Percentiles rank a stretch among this genome's conserved stretches.
Evolutionary conservation across 2,797 vertebrate genomes (phyloP).

Genomic region (Tapirus indicus): DNA sequence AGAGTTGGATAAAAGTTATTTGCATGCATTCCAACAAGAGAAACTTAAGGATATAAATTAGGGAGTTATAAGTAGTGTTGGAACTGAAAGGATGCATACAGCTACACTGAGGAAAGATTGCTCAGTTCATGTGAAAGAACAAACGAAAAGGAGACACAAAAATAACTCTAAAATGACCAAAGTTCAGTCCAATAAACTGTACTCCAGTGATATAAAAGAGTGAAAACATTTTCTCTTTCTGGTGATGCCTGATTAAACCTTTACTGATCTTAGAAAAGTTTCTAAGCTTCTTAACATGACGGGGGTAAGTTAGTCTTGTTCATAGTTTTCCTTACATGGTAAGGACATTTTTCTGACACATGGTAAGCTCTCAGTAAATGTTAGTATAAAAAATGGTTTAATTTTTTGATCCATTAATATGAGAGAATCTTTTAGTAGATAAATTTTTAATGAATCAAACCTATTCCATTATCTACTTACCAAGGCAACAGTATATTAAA

Average conservation of each 20-base stretch:
- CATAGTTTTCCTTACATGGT: background rate
- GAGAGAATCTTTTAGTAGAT: conserved; percentile 2
- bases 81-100: background rate
- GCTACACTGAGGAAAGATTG: background rate
- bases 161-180: background rate
- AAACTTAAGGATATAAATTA: background rate
- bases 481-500: background rate
- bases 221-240: background rate
- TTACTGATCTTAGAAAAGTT: conserved; percentile 3
- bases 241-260: background rate
- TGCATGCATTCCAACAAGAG: background rate
- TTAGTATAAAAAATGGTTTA: background rate
- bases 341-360: background rate
- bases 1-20: background rate
- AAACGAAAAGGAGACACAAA: background rate
- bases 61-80: background rate
- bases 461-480: background rate
- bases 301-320: background rate
- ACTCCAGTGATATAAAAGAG: background rate
- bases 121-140: background rate
- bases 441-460: background rate
- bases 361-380: conserved; percentile 22
- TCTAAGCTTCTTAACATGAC: conserved; percentile 16
- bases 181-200: conserved; percentile 35
- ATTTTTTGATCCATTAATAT: background rate